Evolutionary conservation across 2,113 vertebrate species (phyloP), one percentile per base, ranked within the genome.

Genomic region (Cisticola juncidis): DNA sequence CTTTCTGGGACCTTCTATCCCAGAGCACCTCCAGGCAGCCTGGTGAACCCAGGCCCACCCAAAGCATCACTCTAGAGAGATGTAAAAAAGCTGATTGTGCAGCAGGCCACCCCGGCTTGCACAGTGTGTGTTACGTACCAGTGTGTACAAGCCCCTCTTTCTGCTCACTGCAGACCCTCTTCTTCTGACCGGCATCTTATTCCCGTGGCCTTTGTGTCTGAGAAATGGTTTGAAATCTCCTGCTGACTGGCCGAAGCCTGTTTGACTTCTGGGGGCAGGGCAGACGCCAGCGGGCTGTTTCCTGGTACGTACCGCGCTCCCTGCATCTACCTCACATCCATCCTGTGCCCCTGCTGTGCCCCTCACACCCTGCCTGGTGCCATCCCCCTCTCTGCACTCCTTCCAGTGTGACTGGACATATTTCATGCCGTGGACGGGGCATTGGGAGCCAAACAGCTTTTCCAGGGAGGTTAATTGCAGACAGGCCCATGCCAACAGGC

Each of bases 161-260:
- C 91, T 96, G 95, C 96, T 93, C 65, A 6, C 96, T 96, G 62
- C 98, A 99, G 99, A 98, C 99, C 99, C 86, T 99, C 99, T 64
- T 98, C 99, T 94, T 99, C 99, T 44, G 99, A 99, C 96, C 98
- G 99, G 97, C 99, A 99, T 97, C 99, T 99, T 95, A 99, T 99
- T 97, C 99, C 99, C 36, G 99, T 99, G 99, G 99, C 99, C 99
- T 99, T 99, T 95, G 99, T 99, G 98, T 99, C 99, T 95, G 99
- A 99, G 98, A 99, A 99, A 98, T 99, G 99, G 99, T 99, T 99
- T 88, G 99, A 99, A 98, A 99, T 99, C 98, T 99, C 99, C 97
- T 99, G 99, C 98, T 99, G 99, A 99, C 98, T 97, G 98, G 98
- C 98, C 97, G 97, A 97, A 98, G 98, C 97, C 98, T 98, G 98